Conservation (phyloP, 2,888 invertebrate genomes). For the Lordiphosa andalusiaca region DNA sequence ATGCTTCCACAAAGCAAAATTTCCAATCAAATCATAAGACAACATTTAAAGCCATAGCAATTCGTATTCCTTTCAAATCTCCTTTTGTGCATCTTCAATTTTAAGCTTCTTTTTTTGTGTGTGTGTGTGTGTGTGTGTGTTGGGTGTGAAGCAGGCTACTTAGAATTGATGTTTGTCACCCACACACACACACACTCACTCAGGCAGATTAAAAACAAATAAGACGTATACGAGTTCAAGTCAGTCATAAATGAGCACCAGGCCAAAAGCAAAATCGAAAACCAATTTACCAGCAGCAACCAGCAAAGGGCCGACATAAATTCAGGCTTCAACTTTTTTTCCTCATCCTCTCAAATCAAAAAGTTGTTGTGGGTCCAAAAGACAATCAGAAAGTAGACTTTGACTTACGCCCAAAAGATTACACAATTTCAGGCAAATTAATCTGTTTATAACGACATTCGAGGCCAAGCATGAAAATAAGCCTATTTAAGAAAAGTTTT, state of each 20-base stretch:
- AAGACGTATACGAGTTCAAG: slow-evolving; percentile 45
- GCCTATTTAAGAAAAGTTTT: slow-evolving; percentile 45
- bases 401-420: slow-evolving; percentile 52
- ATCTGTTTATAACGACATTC: slow-evolving; percentile 68
- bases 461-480: slow-evolving; percentile 51
- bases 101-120: neutral
- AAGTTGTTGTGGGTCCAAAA: slow-evolving; percentile 60
- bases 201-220: slow-evolving; percentile 63
- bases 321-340: slow-evolving; percentile 50
- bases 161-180: slow-evolving; percentile 38
- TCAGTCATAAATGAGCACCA: slow-evolving; percentile 48
- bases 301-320: slow-evolving; percentile 43
- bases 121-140: neutral
- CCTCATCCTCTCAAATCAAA: slow-evolving; percentile 53
- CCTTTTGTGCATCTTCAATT: slow-evolving; percentile 3
- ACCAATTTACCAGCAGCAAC: slow-evolving; percentile 53
- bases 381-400: slow-evolving; percentile 44
- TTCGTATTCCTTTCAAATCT: slow-evolving; percentile 1
- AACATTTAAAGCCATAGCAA: too few species aligned
- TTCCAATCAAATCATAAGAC: too few species aligned
- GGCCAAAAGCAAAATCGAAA: slow-evolving; percentile 53
- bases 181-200: slow-evolving; percentile 4
- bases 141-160: slow-evolving; percentile 6
- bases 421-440: slow-evolving; percentile 65
- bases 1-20: too few species aligned